Conservation (phyloP, 2,797 vertebrate genomes). For the Morus bassanus region DNA sequence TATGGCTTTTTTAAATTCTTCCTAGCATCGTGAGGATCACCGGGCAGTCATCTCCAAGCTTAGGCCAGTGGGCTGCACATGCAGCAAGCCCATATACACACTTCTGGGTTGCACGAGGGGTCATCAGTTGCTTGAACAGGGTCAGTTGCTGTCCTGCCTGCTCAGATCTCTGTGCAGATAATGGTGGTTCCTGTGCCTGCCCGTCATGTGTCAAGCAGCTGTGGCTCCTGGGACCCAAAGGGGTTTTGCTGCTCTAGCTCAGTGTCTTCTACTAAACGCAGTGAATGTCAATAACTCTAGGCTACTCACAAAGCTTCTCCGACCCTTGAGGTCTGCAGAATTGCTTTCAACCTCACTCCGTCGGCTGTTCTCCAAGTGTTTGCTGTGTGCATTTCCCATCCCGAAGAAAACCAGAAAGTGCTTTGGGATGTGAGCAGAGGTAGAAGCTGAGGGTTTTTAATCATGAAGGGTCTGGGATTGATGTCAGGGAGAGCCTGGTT, state of each 20-base stretch:
- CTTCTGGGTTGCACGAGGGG: not conserved
- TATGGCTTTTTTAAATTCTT: not conserved
- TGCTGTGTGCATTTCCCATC: not conserved
- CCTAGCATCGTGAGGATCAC: not conserved
- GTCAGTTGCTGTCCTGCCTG: not conserved
- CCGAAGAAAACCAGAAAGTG: not conserved
- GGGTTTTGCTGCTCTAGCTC: not conserved
- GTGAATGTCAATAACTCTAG: not conserved
- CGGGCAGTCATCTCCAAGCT: not conserved
- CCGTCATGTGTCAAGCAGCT: fast-evolving
- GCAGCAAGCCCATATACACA: fast-evolving
- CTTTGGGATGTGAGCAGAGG: not conserved
- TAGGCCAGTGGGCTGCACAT: not conserved
- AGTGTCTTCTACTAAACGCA: not conserved
- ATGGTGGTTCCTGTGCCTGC: not conserved
- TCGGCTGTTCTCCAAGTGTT: not conserved
- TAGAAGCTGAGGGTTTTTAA: not conserved
- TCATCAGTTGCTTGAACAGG: not conserved
- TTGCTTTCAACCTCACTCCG: not conserved
- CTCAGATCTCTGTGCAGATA: not conserved
- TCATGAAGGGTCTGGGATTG: not conserved
- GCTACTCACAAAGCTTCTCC: not conserved
- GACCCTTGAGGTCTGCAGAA: not conserved
- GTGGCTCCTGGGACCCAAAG: too few relatives aligned
- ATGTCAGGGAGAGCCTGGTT: not conserved